phyloP scores from a whole-genome alignment of 2,888 invertebrate genomes.

The Pantelozetes paolii region DNA sequence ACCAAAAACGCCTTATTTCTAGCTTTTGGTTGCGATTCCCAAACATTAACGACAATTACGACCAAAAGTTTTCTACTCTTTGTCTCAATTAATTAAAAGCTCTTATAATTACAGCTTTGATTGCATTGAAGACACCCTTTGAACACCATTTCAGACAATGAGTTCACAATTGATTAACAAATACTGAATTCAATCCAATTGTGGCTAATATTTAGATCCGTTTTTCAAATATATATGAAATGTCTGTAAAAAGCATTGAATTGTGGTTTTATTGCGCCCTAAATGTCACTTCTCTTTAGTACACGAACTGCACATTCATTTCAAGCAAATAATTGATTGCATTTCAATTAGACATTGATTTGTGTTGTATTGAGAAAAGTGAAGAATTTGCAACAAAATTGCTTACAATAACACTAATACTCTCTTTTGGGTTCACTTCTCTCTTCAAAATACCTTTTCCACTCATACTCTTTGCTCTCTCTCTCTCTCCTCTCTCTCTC shows the following conservation, averaged over 20 bases:
- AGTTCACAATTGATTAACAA: not conserved
- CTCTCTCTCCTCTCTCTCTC: no score
- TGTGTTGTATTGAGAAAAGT: not conserved
- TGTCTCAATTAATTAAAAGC: slow-evolving; percentile 31
- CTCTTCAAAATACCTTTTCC: no score
- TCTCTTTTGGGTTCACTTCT: no score
- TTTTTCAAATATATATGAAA: not conserved
- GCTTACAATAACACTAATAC: not conserved
- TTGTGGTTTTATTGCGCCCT: slow-evolving; percentile 20
- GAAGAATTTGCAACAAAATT: not conserved
- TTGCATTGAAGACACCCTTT: not conserved
- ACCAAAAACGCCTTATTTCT: not conserved
- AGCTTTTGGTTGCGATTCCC: not conserved
- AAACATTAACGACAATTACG: not conserved
- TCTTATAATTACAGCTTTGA: slow-evolving; percentile 16
- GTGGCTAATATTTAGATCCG: not conserved
- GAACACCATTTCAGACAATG: not conserved
- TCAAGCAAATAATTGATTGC: not conserved
- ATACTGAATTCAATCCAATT: not conserved
- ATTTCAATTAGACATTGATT: not conserved
- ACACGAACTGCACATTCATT: not conserved
- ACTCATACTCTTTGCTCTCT: no score
- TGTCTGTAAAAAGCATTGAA: not conserved
- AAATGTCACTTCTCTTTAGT: slow-evolving; percentile 6
- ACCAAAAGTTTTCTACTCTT: slow-evolving; percentile 16